Conservation (phyloP, 2,888 invertebrate species). For the Diarsia mendica region DNA sequence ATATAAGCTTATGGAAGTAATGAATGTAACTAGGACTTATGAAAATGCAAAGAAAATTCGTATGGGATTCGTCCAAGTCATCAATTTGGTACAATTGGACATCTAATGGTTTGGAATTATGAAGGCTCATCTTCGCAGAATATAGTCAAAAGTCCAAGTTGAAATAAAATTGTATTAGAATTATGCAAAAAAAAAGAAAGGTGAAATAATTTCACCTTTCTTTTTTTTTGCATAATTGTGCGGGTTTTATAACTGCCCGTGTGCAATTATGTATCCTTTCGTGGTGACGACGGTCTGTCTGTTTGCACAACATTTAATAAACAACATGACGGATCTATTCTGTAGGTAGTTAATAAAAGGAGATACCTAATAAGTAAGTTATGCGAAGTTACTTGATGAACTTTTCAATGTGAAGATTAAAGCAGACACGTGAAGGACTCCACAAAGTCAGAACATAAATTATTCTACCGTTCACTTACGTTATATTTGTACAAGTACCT, state of each 20-base stretch:
- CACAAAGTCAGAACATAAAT: constrained; percentile 47
- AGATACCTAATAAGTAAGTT: constrained; percentile 36
- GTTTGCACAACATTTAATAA: not conserved
- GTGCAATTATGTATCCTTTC: not conserved
- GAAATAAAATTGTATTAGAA: no score
- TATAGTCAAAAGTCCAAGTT: no score
- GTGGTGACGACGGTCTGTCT: not conserved
- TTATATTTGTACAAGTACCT: constrained; percentile 41
- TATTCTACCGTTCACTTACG: constrained; percentile 49
- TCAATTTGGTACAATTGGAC: not conserved
- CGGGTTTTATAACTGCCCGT: not conserved
- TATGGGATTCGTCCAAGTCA: not conserved
- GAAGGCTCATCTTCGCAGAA: not conserved
- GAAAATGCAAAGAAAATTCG: not conserved
- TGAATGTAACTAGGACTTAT: not conserved
- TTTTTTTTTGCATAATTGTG: no score
- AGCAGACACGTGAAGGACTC: constrained; percentile 48
- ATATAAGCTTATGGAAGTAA: not conserved
- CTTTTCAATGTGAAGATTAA: constrained; percentile 58
- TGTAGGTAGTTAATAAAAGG: constrained; percentile 15
- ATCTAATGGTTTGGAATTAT: not conserved
- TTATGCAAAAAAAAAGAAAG: no score
- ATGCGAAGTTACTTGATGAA: constrained; percentile 57
- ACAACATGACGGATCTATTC: constrained; percentile 21
- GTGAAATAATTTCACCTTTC: no score